Base-by-base conservation (phyloP, 2,888 invertebrate species). In the Synanthedon myopaeformis region DNA sequence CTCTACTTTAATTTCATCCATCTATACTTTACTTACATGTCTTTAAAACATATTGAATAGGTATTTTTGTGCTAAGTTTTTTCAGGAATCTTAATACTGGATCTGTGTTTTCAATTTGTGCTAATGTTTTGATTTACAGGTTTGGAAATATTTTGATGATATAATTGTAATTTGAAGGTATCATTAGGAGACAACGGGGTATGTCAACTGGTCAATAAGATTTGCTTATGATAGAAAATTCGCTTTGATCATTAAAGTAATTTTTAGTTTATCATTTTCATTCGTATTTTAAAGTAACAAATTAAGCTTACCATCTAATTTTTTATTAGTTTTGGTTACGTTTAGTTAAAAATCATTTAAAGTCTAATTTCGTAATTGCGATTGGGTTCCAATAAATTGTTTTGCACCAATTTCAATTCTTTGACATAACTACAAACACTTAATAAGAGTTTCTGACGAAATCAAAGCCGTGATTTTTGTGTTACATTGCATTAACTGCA, bases 401-500 rank as follows among this genome's bases (percentile, higher is more conserved):
- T 64, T 81, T 83, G 84, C 86, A 84, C 85, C 86, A 84, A 80
- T 82, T 84, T 82, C 72, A 67, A 69, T 14, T 49, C 17, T 19
- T 10, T 14, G 14, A 59, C 63, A 65, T 70, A 62, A 68, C 68
- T 52, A 59, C 48, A 59, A 60, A 51, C 35, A 51, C 2, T 35
- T 23, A 23, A 35, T 35, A 35, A 41, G 14, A n/a, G 11, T 61
- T 64, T 63, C 65, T 63, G 67, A 65, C 63, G 62, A 69, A 63
- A 69, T 67, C 63, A 68, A 69, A 63, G 74, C 67, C 73, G 76
- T 79, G 78, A 76, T 84, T 80, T 79, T 84, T 83, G 80, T 82
- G 80, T 82, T 80, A 84, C 79, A 82, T 35, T 84, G 84, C 86
- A 82, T 83, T 64, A 63, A 66, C 66, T 66, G 79, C 72, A 76